Evolutionary conservation across 2,113 vertebrate species (phyloP).

Genomic region (Burhinus bistriatus): DNA sequence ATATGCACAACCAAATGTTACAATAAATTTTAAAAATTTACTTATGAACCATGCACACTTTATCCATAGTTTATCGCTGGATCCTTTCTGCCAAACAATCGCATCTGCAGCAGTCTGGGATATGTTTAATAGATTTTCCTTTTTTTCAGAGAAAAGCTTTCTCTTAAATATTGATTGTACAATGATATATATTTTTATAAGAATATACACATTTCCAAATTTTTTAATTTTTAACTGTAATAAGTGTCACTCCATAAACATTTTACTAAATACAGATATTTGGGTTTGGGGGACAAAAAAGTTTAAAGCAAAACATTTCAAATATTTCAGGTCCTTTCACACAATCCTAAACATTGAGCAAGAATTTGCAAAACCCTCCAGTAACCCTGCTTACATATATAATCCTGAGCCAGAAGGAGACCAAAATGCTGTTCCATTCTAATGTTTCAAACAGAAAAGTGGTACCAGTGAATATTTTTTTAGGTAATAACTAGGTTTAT

Average conservation of each 20-base stretch:
- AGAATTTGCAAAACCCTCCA: background rate
- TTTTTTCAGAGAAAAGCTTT: background rate
- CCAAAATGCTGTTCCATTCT: background rate
- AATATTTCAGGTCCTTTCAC: background rate
- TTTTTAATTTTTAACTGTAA: background rate
- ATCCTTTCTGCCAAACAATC: background rate
- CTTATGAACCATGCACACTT: background rate
- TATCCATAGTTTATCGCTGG: background rate
- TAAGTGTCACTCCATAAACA: background rate
- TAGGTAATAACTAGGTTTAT: background rate
- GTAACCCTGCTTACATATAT: background rate
- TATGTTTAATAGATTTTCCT: background rate
- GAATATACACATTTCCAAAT: background rate
- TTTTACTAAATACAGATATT: background rate
- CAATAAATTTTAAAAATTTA: background rate
- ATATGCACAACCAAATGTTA: background rate
- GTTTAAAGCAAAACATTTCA: background rate
- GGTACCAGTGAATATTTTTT: background rate
- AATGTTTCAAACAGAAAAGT: background rate
- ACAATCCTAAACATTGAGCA: background rate
- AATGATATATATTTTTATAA: background rate
- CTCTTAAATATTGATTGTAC: background rate
- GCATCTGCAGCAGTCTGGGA: background rate
- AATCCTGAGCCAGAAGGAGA: background rate
- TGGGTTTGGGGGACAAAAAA: background rate